Percentiles rank a stretch among this genome's conserved stretches.
These are phyloP conservation scores for Hystrix cristata DNA, from an alignment of 2,113 vertebrate genomes.

Conservation along the genomic window DNA sequence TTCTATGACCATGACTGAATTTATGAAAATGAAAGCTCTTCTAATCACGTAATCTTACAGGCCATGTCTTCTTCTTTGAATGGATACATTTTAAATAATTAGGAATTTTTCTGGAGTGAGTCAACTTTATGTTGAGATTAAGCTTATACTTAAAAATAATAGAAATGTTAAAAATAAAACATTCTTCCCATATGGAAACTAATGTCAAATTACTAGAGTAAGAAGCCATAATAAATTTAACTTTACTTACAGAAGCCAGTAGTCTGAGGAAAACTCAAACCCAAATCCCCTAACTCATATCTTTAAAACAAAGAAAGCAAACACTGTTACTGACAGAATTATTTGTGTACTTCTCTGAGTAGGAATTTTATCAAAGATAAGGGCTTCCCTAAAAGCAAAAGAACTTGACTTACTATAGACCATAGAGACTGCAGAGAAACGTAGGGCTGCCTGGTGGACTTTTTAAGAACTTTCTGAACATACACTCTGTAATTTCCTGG, in stretches of 20 bases:
- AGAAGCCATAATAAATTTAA: constrained; percentile 26
- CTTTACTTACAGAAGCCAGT: not conserved
- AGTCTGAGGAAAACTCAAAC: not conserved
- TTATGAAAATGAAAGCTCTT: not conserved
- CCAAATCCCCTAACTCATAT: not conserved
- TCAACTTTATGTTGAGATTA: not conserved
- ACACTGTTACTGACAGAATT: not conserved
- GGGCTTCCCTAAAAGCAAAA: not conserved
- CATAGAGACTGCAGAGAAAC: not conserved
- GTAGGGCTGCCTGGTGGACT: not conserved
- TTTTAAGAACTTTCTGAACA: not conserved
- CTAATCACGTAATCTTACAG: not conserved
- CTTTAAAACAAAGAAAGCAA: constrained; percentile 36
- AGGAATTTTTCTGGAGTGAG: not conserved
- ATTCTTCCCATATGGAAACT: constrained; percentile 16
- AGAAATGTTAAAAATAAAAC: not conserved
- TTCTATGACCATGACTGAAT: not conserved
- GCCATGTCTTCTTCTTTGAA: not conserved
- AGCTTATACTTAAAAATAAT: not conserved
- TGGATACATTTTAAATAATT: not conserved
- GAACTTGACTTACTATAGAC: not conserved
- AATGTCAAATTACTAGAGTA: constrained; percentile 47
- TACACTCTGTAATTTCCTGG: not conserved
- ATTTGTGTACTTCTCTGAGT: not conserved
- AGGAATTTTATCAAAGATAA: constrained; percentile 32